phyloP scores from a whole-genome alignment of 2,797 vertebrate species.

The Miichthys miiuy region DNA sequence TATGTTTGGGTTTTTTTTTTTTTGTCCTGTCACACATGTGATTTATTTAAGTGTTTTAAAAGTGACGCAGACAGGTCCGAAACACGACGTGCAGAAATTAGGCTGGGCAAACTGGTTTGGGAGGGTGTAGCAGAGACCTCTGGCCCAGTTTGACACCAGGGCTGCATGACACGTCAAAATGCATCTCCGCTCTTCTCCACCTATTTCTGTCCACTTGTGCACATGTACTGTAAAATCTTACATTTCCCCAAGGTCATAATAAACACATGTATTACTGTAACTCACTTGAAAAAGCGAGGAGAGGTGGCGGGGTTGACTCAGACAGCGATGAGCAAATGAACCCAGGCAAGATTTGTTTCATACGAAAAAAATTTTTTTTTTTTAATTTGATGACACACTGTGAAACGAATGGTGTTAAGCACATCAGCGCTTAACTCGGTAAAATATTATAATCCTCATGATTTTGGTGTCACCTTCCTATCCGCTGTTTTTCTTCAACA shows the following conservation, averaged over 20 bases:
- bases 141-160: conserved; percentile 44
- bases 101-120: conserved; percentile 62
- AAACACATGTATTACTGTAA: conserved; percentile 57
- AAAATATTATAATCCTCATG: conserved; percentile 7
- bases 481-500: not conserved
- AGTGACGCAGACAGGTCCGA: conserved; percentile 49
- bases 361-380: conserved; percentile 17
- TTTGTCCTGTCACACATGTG: not conserved
- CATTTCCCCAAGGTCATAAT: conserved; percentile 7
- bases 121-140: conserved; percentile 53
- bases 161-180: conserved; percentile 37
- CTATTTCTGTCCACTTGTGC: conserved; percentile 22
- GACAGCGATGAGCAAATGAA: conserved; percentile 45
- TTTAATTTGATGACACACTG: conserved; percentile 42
- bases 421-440: not conserved
- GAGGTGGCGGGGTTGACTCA: conserved; percentile 41
- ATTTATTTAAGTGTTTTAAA: conserved; percentile 37
- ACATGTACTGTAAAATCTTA: conserved; percentile 24
- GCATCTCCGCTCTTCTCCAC: not conserved
- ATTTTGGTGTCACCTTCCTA: not conserved
- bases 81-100: conserved; percentile 5
- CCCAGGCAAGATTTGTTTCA: conserved; percentile 21
- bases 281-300: not conserved
- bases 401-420: not conserved
- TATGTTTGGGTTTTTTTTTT: conserved; percentile 5